These are phyloP conservation scores for Bombus affinis DNA, from an alignment of 1,140 invertebrate species.

Conservation along the genomic window DNA sequence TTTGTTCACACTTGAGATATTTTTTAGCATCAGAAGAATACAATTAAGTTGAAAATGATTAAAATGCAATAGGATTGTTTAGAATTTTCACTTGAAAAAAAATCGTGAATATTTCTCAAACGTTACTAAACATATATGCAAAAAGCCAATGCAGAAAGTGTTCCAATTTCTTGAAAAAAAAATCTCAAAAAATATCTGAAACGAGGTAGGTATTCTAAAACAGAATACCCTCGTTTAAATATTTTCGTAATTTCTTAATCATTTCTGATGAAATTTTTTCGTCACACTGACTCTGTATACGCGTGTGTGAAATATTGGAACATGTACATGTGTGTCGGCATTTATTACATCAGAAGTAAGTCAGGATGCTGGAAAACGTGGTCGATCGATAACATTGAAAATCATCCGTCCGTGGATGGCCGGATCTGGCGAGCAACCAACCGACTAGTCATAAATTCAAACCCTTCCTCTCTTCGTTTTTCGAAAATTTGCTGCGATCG, in stretches of 20 bases:
- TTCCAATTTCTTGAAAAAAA: no score
- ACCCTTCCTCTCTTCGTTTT: slow-evolving; percentile 20
- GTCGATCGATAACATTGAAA: slow-evolving; percentile 68
- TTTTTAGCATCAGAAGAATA: no score
- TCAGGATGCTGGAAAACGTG: slow-evolving; percentile 54
- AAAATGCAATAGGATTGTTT: no score
- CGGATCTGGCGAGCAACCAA: slow-evolving; percentile 53
- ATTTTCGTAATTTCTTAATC: not conserved
- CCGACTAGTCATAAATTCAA: slow-evolving; percentile 39
- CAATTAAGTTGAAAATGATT: no score
- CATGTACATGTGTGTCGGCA: slow-evolving; percentile 3
- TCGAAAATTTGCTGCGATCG: not conserved
- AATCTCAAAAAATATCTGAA: no score
- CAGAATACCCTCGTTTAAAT: not conserved
- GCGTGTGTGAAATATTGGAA: not conserved
- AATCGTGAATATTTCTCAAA: no score
- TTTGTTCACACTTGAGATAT: no score
- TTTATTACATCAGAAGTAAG: slow-evolving; percentile 62
- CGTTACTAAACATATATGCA: no score
- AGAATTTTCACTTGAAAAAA: no score
- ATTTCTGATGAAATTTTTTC: not conserved
- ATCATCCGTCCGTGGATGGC: slow-evolving; percentile 52
- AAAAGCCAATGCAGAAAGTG: no score
- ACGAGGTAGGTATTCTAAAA: no score
- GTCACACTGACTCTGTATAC: not conserved